These are phyloP conservation scores for Paracyclopina nana DNA, from an alignment of 1,140 invertebrate genomes.

Conservation along the genomic window DNA sequence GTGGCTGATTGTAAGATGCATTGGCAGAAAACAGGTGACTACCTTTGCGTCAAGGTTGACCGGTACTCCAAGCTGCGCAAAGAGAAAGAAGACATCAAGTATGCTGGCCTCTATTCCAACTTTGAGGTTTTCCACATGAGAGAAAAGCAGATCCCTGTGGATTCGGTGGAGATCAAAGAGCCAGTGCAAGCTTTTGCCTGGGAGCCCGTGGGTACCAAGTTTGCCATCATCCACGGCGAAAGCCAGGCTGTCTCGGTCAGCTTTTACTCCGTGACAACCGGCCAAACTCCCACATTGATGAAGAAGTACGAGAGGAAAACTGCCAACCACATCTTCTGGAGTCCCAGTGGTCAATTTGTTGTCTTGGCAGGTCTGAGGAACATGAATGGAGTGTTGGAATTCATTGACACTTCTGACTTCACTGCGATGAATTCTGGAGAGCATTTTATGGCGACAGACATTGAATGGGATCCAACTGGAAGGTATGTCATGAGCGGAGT, in stretches of 20 bases:
- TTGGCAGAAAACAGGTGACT: conserved; percentile 97
- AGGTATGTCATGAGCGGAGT: conserved; percentile 88
- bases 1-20: conserved; percentile 96
- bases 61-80: conserved; percentile 84
- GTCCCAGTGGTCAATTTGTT: conserved; percentile 82
- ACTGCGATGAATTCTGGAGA: conserved; percentile 79
- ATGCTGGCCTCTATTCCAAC: conserved; percentile 92
- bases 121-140: conserved; percentile 98
- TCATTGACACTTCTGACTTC: conserved; percentile 85
- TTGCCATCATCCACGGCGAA: conserved; percentile 89
- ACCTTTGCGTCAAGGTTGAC: conserved; percentile 93
- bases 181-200: conserved; percentile 89
- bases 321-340: conserved; percentile 92
- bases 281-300: conserved; percentile 21
- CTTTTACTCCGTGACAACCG: conserved; percentile 65
- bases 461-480: conserved; percentile 98
- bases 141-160: conserved; percentile 93
- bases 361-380: conserved; percentile 64
- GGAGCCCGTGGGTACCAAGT: conserved; percentile 90
- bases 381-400: conserved; percentile 76
- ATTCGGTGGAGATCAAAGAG: conserved; percentile 72
- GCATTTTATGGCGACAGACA: conserved; percentile 81
- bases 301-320: conserved; percentile 72
- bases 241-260: conserved; percentile 65
- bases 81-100: conserved; percentile 59